Conservation (phyloP, 2,888 invertebrate species). For the Bombylius major region DNA sequence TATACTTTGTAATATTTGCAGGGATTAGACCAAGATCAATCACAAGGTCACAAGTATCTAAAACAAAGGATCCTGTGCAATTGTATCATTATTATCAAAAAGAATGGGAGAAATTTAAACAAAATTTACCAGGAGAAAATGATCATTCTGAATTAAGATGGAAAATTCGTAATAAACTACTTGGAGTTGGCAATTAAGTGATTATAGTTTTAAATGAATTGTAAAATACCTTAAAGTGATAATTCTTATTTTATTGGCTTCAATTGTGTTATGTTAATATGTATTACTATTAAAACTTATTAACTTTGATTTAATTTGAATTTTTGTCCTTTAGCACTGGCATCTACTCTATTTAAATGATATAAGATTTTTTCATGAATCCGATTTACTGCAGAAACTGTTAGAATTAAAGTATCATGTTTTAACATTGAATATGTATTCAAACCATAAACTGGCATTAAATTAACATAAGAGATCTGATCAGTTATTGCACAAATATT, state of each 20-base stretch:
- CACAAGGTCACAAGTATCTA: not conserved
- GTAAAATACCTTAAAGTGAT: too few relatives aligned
- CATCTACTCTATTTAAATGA: slow-evolving; percentile 51
- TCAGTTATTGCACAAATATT: slow-evolving; percentile 79
- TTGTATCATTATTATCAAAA: slow-evolving; percentile 64
- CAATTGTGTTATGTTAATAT: too few relatives aligned
- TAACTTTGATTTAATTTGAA: slow-evolving; percentile 48
- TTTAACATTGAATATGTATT: slow-evolving; percentile 97
- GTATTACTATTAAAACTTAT: not conserved
- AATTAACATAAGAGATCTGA: slow-evolving; percentile 65
- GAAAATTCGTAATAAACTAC: slow-evolving; percentile 56
- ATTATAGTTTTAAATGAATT: too few relatives aligned
- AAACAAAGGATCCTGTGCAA: slow-evolving; percentile 57
- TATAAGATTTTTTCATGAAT: slow-evolving; percentile 67
- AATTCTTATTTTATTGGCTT: too few relatives aligned
- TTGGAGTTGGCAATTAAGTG: slow-evolving; percentile 29
- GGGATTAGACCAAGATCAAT: slow-evolving; percentile 14
- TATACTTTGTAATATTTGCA: not conserved
- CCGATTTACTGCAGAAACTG: slow-evolving; percentile 67
- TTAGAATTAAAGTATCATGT: slow-evolving; percentile 83
- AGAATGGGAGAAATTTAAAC: slow-evolving; percentile 58
- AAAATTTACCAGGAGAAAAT: slow-evolving; percentile 59
- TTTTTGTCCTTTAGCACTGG: slow-evolving; percentile 32
- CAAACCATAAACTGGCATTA: slow-evolving; percentile 92
- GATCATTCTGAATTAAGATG: slow-evolving; percentile 53